Percentiles rank a stretch among this genome's conserved stretches.
phyloP scores from a whole-genome alignment of 2,797 vertebrate species.

The Tapera naevia region DNA sequence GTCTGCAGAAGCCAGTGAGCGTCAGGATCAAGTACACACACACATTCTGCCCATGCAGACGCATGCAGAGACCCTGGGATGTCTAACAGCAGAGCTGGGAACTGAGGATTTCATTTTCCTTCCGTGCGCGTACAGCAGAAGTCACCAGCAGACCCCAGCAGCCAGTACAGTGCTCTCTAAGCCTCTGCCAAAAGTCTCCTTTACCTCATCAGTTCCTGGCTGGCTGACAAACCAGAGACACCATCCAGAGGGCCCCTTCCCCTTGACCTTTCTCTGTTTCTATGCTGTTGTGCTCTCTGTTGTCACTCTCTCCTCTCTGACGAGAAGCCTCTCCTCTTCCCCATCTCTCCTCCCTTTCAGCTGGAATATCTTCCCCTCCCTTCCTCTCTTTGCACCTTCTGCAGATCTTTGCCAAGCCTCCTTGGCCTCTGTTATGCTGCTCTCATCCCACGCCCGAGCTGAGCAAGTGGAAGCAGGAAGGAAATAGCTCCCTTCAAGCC shows the following conservation, averaged over 20 bases:
- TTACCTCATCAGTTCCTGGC: constrained; percentile 48
- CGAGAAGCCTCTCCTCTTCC: neutral
- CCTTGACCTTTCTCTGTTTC: neutral
- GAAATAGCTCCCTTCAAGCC: neutral
- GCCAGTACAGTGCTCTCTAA: neutral
- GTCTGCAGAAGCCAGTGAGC: neutral
- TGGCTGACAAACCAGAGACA: constrained; percentile 16
- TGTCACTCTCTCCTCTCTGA: neutral
- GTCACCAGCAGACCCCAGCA: neutral
- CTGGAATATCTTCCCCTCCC: neutral
- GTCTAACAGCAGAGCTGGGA: neutral
- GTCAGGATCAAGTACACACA: neutral
- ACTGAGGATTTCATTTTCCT: neutral
- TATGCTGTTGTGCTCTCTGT: neutral
- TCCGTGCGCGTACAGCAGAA: neutral
- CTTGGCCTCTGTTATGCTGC: neutral
- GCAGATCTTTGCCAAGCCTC: neutral
- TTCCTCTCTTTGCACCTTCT: neutral
- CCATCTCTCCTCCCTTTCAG: neutral
- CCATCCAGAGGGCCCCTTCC: neutral
- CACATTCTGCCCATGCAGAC: neutral
- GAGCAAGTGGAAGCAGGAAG: neutral
- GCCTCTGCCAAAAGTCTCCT: constrained; percentile 21
- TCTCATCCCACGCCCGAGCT: neutral
- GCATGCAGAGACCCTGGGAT: neutral